Percentiles rank a stretch among this genome's conserved stretches.
phyloP scores from a whole-genome alignment of 1,140 invertebrate species.

The Thaumatotibia leucotreta region DNA sequence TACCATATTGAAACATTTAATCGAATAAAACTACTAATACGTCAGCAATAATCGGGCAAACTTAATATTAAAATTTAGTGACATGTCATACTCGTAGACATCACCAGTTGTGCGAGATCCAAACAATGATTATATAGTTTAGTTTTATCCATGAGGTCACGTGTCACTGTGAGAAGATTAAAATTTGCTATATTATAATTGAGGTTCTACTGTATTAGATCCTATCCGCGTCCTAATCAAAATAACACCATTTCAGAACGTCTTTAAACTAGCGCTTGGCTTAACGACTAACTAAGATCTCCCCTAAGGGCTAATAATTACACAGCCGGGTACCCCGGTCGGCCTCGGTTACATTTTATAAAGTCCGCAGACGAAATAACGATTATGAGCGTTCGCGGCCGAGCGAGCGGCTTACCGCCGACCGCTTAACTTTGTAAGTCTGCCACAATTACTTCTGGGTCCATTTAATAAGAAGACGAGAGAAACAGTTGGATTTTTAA shows the following conservation, averaged over 20 bases:
- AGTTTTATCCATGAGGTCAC: too few relatives aligned
- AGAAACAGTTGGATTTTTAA: slow-evolving; percentile 57
- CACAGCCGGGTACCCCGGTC: slow-evolving; percentile 24
- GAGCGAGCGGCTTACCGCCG: slow-evolving; percentile 45
- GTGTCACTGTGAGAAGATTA: too few relatives aligned
- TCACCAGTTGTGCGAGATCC: too few relatives aligned
- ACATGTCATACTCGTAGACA: too few relatives aligned
- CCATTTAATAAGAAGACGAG: slow-evolving; percentile 60
- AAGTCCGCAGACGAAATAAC: slow-evolving; percentile 74
- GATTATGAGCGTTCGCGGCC: slow-evolving; percentile 55
- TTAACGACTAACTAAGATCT: slow-evolving; percentile 15
- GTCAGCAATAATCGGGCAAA: too few relatives aligned
- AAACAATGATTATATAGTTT: too few relatives aligned
- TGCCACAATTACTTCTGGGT: slow-evolving; percentile 66
- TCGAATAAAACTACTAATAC: too few relatives aligned
- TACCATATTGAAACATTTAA: too few relatives aligned
- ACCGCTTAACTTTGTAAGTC: slow-evolving; percentile 69
- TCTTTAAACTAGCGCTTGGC: slow-evolving; percentile 11
- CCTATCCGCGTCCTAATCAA: neutral
- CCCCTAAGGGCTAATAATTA: slow-evolving; percentile 26
- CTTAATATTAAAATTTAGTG: too few relatives aligned
- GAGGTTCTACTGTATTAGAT: too few relatives aligned
- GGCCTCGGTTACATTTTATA: slow-evolving; percentile 52
- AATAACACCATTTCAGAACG: neutral
- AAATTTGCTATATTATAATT: too few relatives aligned